Base-by-base conservation (phyloP, 1,140 invertebrate species). In the Lordiphosa stackelbergi region DNA sequence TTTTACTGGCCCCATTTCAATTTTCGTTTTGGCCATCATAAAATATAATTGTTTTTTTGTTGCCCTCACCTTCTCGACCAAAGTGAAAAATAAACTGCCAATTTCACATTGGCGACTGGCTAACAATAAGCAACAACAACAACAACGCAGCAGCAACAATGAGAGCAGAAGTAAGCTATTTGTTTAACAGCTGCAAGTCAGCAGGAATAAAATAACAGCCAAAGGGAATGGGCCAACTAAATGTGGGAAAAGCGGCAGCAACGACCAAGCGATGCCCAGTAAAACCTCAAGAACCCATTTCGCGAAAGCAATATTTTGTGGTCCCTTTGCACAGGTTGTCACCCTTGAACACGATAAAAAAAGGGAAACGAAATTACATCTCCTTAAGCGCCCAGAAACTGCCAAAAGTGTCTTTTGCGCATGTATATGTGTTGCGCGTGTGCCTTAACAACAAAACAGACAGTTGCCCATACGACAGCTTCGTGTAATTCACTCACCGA, bases 141-240 rank as follows among this genome's bases (percentile, higher is more conserved):
- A 59, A 51, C 64, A 69, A 53, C n/a, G n/a, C 48, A 55, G 13
- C 48, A 54, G n/a, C 28, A 45, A 45, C 46, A 38, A 37, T 38
- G 11, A 31, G 10, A 54, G 5, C 6, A 70, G 43, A 79, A 75
- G 72, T 79, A 79, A 81, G 75, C 71, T 72, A 81, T 81, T 81
- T 81, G 77, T 81, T 81, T 68, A 81, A 81, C 71, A 83, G 71
- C 75, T 81, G 75, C 75, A 81, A 81, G 77, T 81, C 75, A 81
- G 77, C 75, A 81, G 51, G 56, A 81, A 81, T 52, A 48, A 66
- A 38, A 34, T 42, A 64, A 71, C 41, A 58, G 16, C 36, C 16
- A 62, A 66, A 42, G 53, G 16, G 38, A 35, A 53, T 16, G 19
- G 19, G 11, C 35, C 51, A 52, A 34, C 12, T 12, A 49, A 43